These are phyloP conservation scores for Panthera uncia DNA, from an alignment of 2,113 vertebrate genomes.

Conservation along the genomic window DNA sequence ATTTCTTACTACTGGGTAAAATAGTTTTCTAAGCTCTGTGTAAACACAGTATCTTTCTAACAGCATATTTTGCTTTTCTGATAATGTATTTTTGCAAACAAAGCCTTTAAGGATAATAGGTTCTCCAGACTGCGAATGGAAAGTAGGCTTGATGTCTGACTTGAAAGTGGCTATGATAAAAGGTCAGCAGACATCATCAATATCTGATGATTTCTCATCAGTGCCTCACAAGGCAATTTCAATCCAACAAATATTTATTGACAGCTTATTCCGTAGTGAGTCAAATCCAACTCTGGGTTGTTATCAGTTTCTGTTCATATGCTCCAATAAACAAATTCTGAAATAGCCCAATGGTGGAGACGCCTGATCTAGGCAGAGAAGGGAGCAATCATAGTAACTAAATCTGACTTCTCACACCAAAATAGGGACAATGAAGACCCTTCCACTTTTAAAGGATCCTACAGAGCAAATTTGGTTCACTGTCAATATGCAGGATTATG, in stretches of 20 bases:
- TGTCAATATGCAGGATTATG: background rate
- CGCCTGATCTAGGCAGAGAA: background rate
- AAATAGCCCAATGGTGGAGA: background rate
- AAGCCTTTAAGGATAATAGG: conserved; percentile 54
- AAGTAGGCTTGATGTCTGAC: background rate
- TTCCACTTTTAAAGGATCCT: background rate
- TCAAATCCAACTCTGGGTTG: background rate
- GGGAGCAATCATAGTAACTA: background rate
- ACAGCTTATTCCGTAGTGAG: background rate
- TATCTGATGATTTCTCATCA: conserved; percentile 20
- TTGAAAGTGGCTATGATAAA: conserved; percentile 18
- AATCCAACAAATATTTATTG: conserved; percentile 44
- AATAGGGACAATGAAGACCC: background rate
- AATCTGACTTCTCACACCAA: background rate
- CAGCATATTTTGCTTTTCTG: conserved; percentile 43
- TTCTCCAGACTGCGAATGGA: conserved; percentile 14
- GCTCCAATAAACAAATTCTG: conserved; percentile 17
- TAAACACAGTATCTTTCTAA: conserved; percentile 48
- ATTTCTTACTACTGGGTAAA: conserved; percentile 54
- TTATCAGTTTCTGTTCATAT: conserved; percentile 16
- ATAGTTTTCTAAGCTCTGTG: conserved; percentile 51
- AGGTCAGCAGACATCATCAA: background rate
- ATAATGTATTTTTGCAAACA: conserved; percentile 67
- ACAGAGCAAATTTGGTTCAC: background rate
- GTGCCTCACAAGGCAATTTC: background rate